Base-by-base conservation (phyloP, 2,888 invertebrate genomes). In the Iphiclides podalirius region DNA sequence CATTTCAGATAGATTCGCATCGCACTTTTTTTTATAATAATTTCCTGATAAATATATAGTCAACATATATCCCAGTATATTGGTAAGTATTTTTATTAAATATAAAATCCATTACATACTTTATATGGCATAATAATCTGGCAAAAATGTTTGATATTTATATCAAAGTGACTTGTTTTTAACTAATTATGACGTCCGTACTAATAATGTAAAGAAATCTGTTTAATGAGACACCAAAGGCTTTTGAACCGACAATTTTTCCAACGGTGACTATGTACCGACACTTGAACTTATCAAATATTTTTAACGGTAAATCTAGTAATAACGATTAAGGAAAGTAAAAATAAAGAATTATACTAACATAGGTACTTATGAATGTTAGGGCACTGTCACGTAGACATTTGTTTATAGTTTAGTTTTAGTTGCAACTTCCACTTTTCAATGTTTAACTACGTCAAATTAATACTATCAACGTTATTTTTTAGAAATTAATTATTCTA, bases 311-410 rank as follows among this genome's bases (percentile, higher is more conserved):
- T 31, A 11, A 31, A 31, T 31, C 11, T 31, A 31, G 31, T 11
- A 11, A 11, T 31, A 11, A 31, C 31, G n/a, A n/a, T 4, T 26
- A 8, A 26, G 26, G 26, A 26, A 7, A 26, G 26, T 26, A 26
- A 8, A 26, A 26, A 20, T 20, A 20, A 31, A 31, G n/a, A n/a
- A n/a, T 11, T 31, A 31, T 31, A 11, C 12, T 31, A 11, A 31
- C 7, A 35, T 36, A 26, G 26, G 26, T 44, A 28, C 11, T 31
- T 31, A 12, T 31, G 11, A 36, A 44, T 28, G 35, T 44, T 44
- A 44, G 44, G 11, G 26, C 44, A 44, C 44, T 44, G 16, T 36
- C 23, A 23, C 35, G 23, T 44, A 43, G 34, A 23, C n/a, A n/a
- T n/a, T n/a, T n/a, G n/a, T n/a, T 23, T 35, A 9, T 20, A 36